phyloP scores from a whole-genome alignment of 2,113 vertebrate genomes.

The Tonatia bakeri region DNA sequence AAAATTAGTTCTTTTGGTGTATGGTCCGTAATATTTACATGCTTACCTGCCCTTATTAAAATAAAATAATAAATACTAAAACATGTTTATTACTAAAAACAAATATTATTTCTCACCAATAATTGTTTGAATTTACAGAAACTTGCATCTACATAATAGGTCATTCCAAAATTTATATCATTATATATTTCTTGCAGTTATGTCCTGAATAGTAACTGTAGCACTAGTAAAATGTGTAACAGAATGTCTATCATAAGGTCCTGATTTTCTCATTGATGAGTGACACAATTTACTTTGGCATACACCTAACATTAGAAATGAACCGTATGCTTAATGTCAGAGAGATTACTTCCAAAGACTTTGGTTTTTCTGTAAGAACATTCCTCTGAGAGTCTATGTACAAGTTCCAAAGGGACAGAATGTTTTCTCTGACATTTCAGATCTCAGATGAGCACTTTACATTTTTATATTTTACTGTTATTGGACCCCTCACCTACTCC shows the following conservation, averaged over 20 bases:
- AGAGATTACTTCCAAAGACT: background rate
- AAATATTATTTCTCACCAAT: background rate
- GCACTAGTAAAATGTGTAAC: background rate
- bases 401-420: background rate
- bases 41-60: background rate
- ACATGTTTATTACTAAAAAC: background rate
- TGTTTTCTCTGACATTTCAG: background rate
- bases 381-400: background rate
- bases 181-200: background rate
- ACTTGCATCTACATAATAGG: background rate
- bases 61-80: slow-evolving; percentile 28
- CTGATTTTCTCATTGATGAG: background rate
- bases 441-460: background rate
- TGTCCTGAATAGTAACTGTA: background rate
- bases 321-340: background rate
- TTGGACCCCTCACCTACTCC: background rate
- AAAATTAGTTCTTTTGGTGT: background rate
- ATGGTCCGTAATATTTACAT: background rate
- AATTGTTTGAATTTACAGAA: background rate
- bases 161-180: background rate
- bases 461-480: background rate
- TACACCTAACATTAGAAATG: background rate
- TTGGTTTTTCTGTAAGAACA: background rate
- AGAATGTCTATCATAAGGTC: background rate
- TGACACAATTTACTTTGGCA: background rate